Base-by-base conservation (phyloP, 2,797 vertebrate genomes). In the Coendou prehensilis region DNA sequence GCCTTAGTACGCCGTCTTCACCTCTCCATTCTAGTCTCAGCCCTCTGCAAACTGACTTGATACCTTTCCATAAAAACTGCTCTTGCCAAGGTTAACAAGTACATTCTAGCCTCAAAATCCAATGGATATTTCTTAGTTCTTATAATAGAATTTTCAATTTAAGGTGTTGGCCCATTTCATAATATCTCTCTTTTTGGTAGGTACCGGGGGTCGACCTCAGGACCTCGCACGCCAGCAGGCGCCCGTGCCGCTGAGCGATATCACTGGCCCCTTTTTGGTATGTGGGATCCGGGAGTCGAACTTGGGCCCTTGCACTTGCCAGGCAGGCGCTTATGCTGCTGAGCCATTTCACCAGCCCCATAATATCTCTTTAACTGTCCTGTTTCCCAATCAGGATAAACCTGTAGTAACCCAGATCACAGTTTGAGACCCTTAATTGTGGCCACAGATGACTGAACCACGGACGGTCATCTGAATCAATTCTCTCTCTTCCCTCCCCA, bases 91-190 rank as follows among this genome's bases (percentile, higher is more conserved):
- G 8, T 95, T 41, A 54, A 83, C 78, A 78, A 79, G 61, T 81
- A 91, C 45, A 54, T 61, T 75, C 56, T 75, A 92, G 41, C 84
- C 45, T 61, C n/a, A 91, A 85, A 88, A 76, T n/a, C 45, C 50
- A 54, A 71, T 3, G 45, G 14, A 33, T 84, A 57, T 18, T 26
- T 96, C 87, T 95, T 33, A 84, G 63, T 88, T 84, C n/a, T 97
- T 92, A 4, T 75, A 80, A 73, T 30, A 94, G 64, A 91, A 91
- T 76, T 45, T 33, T 91, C 59, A 79, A n/a, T 56, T 75, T 86
- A 75, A 85, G 18, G 9, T 67, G 56, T 91, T 75, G 87, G 50
- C 8, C 33, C 69, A 22, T 87, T 63, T 94, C 52, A 41, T 47
- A 69, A 45, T 80, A 88, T 71, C 33, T 67, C 50, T 80, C 37